A percentile compares a stretch with the other conserved stretches of the same genome.
Conservation (phyloP, 2,888 invertebrate species). For the Augochlorella aurata region DNA sequence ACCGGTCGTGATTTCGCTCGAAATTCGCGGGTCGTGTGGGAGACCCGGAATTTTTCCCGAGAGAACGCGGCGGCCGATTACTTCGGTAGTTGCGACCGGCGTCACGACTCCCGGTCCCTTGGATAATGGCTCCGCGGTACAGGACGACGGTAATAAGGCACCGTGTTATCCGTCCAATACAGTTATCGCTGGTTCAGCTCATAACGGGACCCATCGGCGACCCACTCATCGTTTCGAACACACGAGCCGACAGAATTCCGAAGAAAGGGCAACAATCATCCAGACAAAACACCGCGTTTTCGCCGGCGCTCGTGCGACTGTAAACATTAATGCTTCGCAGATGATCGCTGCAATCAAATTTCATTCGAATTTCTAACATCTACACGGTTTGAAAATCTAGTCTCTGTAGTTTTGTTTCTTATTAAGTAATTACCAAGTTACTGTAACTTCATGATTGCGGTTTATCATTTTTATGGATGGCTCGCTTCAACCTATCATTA, state of each 20-base stretch:
- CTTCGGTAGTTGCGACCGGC: not conserved
- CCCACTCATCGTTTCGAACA: conserved; percentile 75
- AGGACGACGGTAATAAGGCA: conserved; percentile 68
- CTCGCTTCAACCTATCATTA: too few species aligned
- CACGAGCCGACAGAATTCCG: conserved; percentile 56
- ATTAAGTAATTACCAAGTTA: too few species aligned
- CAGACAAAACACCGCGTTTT: conserved; percentile 28
- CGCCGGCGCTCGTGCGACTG: not conserved
- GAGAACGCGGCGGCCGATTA: not conserved
- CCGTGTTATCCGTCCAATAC: conserved; percentile 79
- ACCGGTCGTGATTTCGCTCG: conserved; percentile 6
- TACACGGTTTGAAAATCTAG: too few species aligned
- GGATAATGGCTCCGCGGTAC: conserved; percentile 50
- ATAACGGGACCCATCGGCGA: conserved; percentile 77
- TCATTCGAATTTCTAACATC: too few species aligned
- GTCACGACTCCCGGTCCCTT: conserved; percentile 31
- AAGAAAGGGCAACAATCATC: conserved; percentile 58
- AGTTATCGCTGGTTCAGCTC: conserved; percentile 78
- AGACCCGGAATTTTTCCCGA: not conserved
- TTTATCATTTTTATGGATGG: too few species aligned
- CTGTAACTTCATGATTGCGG: too few species aligned
- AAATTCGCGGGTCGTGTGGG: conserved; percentile 26
- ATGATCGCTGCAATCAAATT: not conserved
- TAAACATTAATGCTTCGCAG: not conserved
- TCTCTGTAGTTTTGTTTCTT: too few species aligned